Conservation (phyloP, 1,140 invertebrate species). For the Apolygus lucorum region DNA sequence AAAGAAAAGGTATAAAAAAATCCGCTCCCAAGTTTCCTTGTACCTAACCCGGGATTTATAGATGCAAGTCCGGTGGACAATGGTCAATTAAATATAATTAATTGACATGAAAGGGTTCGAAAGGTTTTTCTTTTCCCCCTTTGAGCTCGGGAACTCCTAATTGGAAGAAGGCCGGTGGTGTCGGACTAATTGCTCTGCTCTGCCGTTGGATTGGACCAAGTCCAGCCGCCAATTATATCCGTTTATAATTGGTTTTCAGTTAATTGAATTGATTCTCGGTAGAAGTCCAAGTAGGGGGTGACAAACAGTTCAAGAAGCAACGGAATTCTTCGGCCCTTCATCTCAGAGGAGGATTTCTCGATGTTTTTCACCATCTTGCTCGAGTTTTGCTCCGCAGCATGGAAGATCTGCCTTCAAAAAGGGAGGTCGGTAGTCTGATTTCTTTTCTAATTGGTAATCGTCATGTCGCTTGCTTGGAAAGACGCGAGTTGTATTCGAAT, state of each 20-base stretch:
- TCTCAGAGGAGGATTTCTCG: too few species aligned
- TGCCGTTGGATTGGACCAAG: neutral
- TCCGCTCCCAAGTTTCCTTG: too few species aligned
- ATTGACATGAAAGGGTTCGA: neutral
- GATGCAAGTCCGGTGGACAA: neutral
- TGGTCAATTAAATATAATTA: conserved; percentile 17
- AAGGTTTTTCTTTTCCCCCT: neutral
- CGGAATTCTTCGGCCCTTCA: too few species aligned
- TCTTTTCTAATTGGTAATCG: too few species aligned
- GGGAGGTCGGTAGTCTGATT: too few species aligned
- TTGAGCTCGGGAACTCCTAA: neutral
- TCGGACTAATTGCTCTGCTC: conserved; percentile 6
- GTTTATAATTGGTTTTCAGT: conserved; percentile 8
- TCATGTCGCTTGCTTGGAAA: too few species aligned
- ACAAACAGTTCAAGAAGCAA: neutral
- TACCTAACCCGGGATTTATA: neutral
- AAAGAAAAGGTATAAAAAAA: too few species aligned
- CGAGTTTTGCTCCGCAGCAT: too few species aligned
- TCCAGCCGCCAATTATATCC: conserved; percentile 6
- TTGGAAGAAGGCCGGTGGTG: conserved; percentile 2
- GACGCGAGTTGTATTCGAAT: too few species aligned
- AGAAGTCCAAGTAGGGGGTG: neutral
- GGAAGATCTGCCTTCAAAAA: too few species aligned
- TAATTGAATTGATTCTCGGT: conserved; percentile 5
- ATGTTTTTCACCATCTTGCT: too few species aligned